These are phyloP conservation scores for Ciconia stormi DNA, from an alignment of 2,113 vertebrate species.

Conservation along the genomic window DNA sequence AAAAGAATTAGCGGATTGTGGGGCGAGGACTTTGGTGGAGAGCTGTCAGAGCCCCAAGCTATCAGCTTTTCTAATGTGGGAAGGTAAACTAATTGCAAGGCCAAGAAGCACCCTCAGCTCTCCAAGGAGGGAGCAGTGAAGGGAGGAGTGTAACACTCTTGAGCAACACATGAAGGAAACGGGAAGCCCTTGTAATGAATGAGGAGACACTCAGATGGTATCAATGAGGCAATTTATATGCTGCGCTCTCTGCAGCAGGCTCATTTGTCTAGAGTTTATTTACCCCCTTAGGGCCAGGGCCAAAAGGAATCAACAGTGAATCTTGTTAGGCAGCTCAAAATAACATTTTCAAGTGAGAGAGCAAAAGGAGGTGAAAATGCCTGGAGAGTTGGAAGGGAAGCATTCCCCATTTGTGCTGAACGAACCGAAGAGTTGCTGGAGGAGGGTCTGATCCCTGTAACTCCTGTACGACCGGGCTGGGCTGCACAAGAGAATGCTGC, in stretches of 20 bases:
- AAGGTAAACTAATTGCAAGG: slow-evolving; percentile 16
- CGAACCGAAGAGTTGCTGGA: not conserved
- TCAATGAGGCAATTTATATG: slow-evolving; percentile 57
- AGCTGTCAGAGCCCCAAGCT: slow-evolving; percentile 10
- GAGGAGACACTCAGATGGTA: slow-evolving; percentile 18
- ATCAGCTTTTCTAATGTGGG: slow-evolving; percentile 1
- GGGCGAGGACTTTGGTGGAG: not conserved
- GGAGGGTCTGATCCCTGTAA: not conserved
- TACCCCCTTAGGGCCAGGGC: slow-evolving; percentile 29
- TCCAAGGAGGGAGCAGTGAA: not conserved
- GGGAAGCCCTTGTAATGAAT: slow-evolving; percentile 1
- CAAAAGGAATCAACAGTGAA: slow-evolving; percentile 22
- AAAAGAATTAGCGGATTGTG: not conserved
- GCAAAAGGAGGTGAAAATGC: not conserved
- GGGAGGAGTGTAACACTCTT: not conserved
- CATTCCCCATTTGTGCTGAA: not conserved
- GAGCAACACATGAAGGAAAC: not conserved
- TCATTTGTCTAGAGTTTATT: slow-evolving; percentile 55
- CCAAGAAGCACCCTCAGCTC: slow-evolving; percentile 11
- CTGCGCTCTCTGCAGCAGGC: slow-evolving; percentile 24
- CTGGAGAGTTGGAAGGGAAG: not conserved
- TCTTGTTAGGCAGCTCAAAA: slow-evolving; percentile 39
- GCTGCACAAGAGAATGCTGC: not conserved
- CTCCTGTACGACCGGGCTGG: not conserved
- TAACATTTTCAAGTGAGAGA: slow-evolving; percentile 27